Base-by-base conservation (phyloP, 37 sponge, comb jelly and placozoan species). In the Theonella swinhoei region DNA sequence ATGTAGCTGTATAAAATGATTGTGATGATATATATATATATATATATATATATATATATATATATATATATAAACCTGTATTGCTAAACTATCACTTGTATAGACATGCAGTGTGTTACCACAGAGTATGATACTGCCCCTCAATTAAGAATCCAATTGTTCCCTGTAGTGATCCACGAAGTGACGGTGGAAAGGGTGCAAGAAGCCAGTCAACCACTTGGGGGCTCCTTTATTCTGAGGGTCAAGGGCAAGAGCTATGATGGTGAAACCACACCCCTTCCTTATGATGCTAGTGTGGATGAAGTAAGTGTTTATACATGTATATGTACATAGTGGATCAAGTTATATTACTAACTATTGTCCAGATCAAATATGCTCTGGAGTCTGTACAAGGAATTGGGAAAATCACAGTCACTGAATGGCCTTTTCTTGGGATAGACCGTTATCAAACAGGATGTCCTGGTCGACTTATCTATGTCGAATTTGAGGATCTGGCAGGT, bases 401-500 rank as follows among this genome's bases (percentile, higher is more conserved):
- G 25, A 33, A 26, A 0, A 38, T 89, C 8, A 76, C 86, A 24
- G 77, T 80, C 2, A 72, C 73, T 1, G 32, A 25, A 2, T 43
- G 42, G 1, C 34, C 60, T n/a, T 79, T 68, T 14, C 88, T 76
- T 35, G 4, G 68, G 30, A 11, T 31, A 34, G 90, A 93, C 70
- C 23, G 14, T 1, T 70, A 79, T 17, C 65, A 64, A 30, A 80
- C 68, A 71, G 78, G 69, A 68, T 95, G 95, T 79, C 80, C 87
- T 9, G 92, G 93, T 0, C 42, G 90, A 68, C 65, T 54, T 2
- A 72, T 68, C 24, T 37, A 29, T 38, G 59, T 94, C 9, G 30
- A 79, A 54, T 91, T 94, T 84, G 80, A 90, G 20, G 62, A 31
- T 11, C 30, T 38, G n/a, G 74, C 87, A 20, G 91, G 91, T 3